phyloP scores from a whole-genome alignment of 92 coral and sea anemone species.

The Diadumene lineata region DNA sequence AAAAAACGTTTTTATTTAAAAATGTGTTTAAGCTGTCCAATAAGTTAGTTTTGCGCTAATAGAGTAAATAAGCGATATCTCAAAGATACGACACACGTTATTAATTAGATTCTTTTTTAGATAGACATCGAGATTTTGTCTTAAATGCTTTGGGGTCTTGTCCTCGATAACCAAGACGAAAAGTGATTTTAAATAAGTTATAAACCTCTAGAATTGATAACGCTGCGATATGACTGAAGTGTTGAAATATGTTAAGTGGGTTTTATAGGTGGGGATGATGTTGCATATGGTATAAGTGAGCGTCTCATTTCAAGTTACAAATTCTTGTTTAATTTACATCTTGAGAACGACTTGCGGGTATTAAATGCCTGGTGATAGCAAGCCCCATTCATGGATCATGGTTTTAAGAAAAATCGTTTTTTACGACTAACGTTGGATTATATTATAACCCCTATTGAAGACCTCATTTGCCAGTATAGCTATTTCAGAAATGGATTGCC shows the following conservation, averaged over 20 bases:
- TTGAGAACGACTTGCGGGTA: too few species aligned
- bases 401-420: too few species aligned
- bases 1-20: not conserved
- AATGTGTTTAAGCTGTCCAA: not conserved
- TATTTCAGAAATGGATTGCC: too few species aligned
- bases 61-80: not conserved
- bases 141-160: not conserved
- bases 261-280: not conserved
- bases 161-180: not conserved
- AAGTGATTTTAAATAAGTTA: not conserved
- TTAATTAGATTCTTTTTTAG: not conserved
- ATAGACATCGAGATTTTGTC: not conserved
- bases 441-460: too few species aligned
- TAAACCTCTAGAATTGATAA: not conserved
- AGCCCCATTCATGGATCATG: too few species aligned
- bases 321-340: too few species aligned
- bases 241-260: not conserved
- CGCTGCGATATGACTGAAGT: not conserved
- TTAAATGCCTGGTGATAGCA: too few species aligned
- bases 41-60: too few species aligned
- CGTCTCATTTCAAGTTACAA: too few species aligned
- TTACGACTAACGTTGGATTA: too few species aligned
- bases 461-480: too few species aligned
- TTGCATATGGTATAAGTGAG: not conserved
- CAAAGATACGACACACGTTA: not conserved